Evolutionary conservation across 2,797 vertebrate genomes (phyloP).

Genomic region (Chloroceryle inda): DNA sequence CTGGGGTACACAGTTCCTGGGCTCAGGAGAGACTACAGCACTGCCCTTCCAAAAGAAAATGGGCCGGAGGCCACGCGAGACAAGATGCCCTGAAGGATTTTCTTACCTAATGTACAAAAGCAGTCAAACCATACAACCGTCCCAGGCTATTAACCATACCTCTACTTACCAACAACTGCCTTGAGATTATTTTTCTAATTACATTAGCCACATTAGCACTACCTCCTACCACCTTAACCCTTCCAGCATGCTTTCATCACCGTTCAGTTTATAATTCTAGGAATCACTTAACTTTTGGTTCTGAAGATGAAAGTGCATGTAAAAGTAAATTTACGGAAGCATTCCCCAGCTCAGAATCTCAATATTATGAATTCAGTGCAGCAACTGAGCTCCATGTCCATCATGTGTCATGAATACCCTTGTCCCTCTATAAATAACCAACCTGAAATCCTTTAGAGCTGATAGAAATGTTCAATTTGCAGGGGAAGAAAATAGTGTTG

Average conservation of each 20-base stretch:
- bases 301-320: neutral
- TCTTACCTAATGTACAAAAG: neutral
- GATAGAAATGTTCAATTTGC: conserved; percentile 47
- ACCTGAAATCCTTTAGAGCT: neutral
- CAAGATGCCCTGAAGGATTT: neutral
- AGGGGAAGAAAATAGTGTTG: conserved; percentile 43
- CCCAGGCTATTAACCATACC: neutral
- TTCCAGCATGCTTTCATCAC: neutral
- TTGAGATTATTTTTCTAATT: neutral
- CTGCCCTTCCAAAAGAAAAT: neutral
- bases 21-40: neutral
- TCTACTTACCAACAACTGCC: neutral
- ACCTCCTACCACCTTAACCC: neutral
- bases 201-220: neutral
- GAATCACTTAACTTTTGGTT: neutral
- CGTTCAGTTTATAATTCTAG: neutral
- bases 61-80: neutral
- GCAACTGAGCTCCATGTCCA: neutral
- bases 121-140: neutral
- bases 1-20: accelerated
- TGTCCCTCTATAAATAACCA: conserved; percentile 27
- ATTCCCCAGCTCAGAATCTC: neutral
- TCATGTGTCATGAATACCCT: conserved; percentile 16
- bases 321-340: neutral
- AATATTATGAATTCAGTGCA: neutral